Evolutionary conservation across 2,888 invertebrate genomes (phyloP).

Genomic region (Xestobium rufovillosum): DNA sequence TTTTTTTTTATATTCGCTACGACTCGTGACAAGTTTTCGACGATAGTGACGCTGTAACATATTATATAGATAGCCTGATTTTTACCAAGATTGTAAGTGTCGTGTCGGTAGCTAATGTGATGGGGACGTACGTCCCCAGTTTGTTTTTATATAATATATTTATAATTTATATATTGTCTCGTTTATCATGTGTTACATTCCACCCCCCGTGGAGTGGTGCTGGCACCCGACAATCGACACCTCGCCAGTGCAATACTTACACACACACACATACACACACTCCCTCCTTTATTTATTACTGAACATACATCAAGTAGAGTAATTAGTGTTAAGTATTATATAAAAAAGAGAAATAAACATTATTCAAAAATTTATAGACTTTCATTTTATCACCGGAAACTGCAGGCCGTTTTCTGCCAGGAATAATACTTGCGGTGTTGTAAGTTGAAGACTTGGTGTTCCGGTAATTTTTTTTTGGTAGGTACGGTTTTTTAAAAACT

Average conservation of each 20-base stretch:
- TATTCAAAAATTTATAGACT: constrained; percentile 25
- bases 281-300: constrained; percentile 36
- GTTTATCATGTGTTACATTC: constrained; percentile 39
- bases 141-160: constrained; percentile 42
- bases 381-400: not conserved
- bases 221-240: constrained; percentile 40
- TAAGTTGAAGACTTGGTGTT: too few species aligned
- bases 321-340: constrained; percentile 40
- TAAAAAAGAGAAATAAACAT: constrained; percentile 36
- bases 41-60: constrained; percentile 38
- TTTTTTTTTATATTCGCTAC: constrained; percentile 8
- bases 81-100: constrained; percentile 39
- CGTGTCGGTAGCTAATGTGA: constrained; percentile 43
- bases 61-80: constrained; percentile 37
- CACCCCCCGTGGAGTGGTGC: constrained; percentile 40
- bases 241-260: constrained; percentile 43
- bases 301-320: constrained; percentile 36
- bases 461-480: too few species aligned
- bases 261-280: too few species aligned
- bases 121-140: constrained; percentile 36
- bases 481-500: too few species aligned
- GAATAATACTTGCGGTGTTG: too few species aligned
- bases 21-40: constrained; percentile 28
- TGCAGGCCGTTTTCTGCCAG: not conserved
- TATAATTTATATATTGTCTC: constrained; percentile 43